Conservation (phyloP, 2,797 vertebrate species). For the Argyrosomus regius region DNA sequence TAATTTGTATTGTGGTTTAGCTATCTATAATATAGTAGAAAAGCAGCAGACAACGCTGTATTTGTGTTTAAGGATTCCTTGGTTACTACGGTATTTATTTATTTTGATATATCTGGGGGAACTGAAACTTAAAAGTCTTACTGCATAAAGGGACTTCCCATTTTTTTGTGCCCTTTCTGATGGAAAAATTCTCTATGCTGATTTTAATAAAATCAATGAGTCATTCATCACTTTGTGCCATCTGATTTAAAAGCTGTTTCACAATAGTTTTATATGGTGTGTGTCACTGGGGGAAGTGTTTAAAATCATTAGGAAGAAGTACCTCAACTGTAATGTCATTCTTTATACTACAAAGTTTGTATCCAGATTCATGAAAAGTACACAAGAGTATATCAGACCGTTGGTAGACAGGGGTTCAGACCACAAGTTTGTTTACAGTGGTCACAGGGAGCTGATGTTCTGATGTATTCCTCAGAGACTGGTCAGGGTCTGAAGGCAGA, state of each 20-base stretch:
- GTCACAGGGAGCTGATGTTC: conserved; percentile 31
- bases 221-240: conserved; percentile 2
- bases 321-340: background rate
- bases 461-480: conserved; percentile 46
- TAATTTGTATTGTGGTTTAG: background rate
- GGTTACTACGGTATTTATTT: background rate
- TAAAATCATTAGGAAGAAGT: background rate
- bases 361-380: conserved; percentile 3
- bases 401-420: background rate
- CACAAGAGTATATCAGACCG: background rate
- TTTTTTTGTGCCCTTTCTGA: background rate
- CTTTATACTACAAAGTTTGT: background rate
- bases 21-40: background rate
- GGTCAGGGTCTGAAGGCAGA: conserved; percentile 18
- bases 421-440: conserved; percentile 47
- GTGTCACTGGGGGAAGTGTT: background rate
- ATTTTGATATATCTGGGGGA: conserved; percentile 14
- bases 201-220: conserved; percentile 2
- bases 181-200: background rate
- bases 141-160: conserved; percentile 24
- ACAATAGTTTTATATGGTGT: background rate
- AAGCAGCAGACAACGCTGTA: background rate
- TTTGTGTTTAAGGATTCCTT: background rate
- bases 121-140: conserved; percentile 24
- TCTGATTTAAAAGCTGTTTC: background rate